Evolutionary conservation across 2,797 vertebrate genomes (phyloP).

Genomic region (Pristis pectinata): DNA sequence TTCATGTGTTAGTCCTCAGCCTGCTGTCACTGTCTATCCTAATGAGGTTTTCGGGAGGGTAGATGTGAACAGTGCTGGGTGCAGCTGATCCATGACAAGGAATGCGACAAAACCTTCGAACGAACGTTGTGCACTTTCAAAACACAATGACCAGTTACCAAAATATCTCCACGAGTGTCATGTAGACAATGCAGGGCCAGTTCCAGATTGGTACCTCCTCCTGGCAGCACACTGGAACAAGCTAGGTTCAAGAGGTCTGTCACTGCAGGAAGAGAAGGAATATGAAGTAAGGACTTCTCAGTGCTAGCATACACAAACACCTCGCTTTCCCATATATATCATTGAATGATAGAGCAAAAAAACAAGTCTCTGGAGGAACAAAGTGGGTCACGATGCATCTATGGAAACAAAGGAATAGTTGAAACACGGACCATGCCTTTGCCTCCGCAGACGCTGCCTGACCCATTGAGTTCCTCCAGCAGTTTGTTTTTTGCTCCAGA

Average conservation of each 20-base stretch:
- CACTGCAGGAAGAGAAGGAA: conserved; percentile 47
- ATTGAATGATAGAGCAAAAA: not conserved
- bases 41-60: not conserved
- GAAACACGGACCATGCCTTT: too few relatives aligned
- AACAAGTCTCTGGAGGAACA: too few relatives aligned
- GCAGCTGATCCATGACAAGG: too few relatives aligned
- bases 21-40: not conserved
- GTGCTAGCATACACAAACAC: too few relatives aligned
- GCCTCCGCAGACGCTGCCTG: too few relatives aligned
- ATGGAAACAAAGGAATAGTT: too few relatives aligned
- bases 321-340: too few relatives aligned
- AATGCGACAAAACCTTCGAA: not conserved
- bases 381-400: too few relatives aligned
- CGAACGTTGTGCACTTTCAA: not conserved
- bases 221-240: conserved; percentile 63
- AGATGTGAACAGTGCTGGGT: not conserved
- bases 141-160: conserved; percentile 50
- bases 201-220: conserved; percentile 65
- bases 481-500: too few relatives aligned
- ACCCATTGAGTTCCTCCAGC: too few relatives aligned
- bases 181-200: conserved; percentile 63
- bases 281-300: too few relatives aligned
- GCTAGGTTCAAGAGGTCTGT: conserved; percentile 57
- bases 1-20: not conserved
- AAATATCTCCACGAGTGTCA: conserved; percentile 54